phyloP scores from a whole-genome alignment of 2,888 invertebrate genomes.

The Parnassius apollo region DNA sequence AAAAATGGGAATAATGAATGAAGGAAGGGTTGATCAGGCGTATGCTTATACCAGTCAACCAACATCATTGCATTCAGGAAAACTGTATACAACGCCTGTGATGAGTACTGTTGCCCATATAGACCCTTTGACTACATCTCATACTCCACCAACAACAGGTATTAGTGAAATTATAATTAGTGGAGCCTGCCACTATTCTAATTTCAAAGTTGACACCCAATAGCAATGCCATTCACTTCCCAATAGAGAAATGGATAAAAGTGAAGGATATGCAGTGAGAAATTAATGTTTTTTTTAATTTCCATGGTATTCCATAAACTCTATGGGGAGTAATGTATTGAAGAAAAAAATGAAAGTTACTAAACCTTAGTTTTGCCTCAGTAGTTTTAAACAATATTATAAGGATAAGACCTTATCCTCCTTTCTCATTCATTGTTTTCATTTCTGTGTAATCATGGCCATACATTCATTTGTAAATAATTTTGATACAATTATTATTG shows the following conservation, averaged over 20 bases:
- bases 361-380: no score
- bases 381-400: no score
- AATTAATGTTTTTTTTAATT: conserved; percentile 26
- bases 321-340: background rate
- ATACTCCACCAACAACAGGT: conserved; percentile 53
- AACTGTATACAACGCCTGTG: conserved; percentile 56
- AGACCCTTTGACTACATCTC: conserved; percentile 41
- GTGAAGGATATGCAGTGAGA: conserved; percentile 42
- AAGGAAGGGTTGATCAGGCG: conserved; percentile 51
- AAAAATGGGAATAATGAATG: conserved; percentile 79
- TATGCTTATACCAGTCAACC: conserved; percentile 49
- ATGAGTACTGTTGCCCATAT: conserved; percentile 42
- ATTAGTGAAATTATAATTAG: conserved; percentile 72
- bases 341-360: background rate
- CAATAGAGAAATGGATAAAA: conserved; percentile 61
- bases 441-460: no score
- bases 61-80: conserved; percentile 50
- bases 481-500: no score
- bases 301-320: background rate
- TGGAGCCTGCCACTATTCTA: conserved; percentile 65
- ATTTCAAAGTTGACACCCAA: conserved; percentile 71
- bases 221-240: conserved; percentile 71
- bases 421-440: no score
- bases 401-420: no score
- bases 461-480: no score